Percentiles rank a stretch among this genome's conserved stretches.
Conservation (phyloP, 2,888 invertebrate species). For the Nomada fabriciana region DNA sequence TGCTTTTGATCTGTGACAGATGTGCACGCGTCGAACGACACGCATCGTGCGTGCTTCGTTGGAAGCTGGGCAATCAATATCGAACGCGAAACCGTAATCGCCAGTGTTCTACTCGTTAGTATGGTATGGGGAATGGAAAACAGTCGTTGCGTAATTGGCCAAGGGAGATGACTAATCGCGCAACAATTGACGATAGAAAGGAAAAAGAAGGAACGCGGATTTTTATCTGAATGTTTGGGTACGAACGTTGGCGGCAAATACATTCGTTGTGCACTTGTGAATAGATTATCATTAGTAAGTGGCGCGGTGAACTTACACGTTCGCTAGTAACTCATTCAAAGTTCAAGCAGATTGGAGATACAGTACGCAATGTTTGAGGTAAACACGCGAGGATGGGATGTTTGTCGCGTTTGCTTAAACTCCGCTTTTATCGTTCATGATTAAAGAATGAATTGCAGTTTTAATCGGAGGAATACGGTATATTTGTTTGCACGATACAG, state of each 20-base stretch:
- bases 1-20: slow-evolving; percentile 5
- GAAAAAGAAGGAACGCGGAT: background rate
- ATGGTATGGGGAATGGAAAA: background rate
- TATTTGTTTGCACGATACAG: background rate
- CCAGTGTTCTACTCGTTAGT: background rate
- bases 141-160: background rate
- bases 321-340: background rate
- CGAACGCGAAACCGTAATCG: background rate
- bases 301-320: background rate
- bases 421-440: background rate
- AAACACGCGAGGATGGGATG: background rate
- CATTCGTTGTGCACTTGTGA: background rate
- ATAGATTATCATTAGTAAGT: slow-evolving; percentile 1
- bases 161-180: background rate
- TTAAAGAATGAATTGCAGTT: background rate
- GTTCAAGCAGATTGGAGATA: background rate
- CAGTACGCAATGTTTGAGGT: background rate
- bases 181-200: background rate
- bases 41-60: slow-evolving; percentile 5
- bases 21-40: slow-evolving; percentile 9
- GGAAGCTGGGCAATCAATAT: slow-evolving; percentile 7
- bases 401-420: background rate
- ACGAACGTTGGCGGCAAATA: background rate
- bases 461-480: background rate
- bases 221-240: background rate